Evolutionary conservation across 2,888 invertebrate species (phyloP).

Genomic region (Pheosia tremula): DNA sequence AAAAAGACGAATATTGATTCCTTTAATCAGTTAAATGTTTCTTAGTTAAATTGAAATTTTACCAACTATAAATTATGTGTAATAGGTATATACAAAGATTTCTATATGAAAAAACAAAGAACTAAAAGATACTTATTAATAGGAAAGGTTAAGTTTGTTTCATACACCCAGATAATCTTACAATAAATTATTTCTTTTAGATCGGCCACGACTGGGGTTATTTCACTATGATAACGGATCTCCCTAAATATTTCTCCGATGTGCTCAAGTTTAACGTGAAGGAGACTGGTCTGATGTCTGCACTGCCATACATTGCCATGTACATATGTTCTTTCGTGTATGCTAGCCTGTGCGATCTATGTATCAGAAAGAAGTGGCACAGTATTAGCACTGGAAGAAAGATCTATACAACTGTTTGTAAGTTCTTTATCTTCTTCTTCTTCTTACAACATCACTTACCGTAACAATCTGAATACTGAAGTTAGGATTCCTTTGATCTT

Average conservation of each 20-base stretch:
- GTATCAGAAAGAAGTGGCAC: conserved; percentile 84
- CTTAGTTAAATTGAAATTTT: too few relatives aligned
- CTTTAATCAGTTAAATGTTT: too few relatives aligned
- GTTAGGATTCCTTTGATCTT: too few relatives aligned
- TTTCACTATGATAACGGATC: conserved; percentile 87
- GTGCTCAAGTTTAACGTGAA: conserved; percentile 86
- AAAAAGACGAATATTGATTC: too few relatives aligned
- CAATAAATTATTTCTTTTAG: conserved; percentile 51
- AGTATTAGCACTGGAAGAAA: conserved; percentile 85
- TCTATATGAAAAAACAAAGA: too few relatives aligned
- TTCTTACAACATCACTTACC: too few relatives aligned
- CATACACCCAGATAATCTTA: too few relatives aligned
- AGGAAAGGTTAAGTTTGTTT: too few relatives aligned
- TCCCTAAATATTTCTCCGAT: conserved; percentile 87
- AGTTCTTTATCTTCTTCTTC: conserved; percentile 32
- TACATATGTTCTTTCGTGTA: conserved; percentile 85
- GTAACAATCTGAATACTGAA: too few relatives aligned
- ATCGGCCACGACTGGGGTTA: conserved; percentile 88
- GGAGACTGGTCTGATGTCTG: conserved; percentile 86
- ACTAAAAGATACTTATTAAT: too few relatives aligned
- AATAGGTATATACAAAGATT: too few relatives aligned
- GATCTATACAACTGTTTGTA: conserved; percentile 87
- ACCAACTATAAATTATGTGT: too few relatives aligned
- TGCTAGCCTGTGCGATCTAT: conserved; percentile 87
- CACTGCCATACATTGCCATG: conserved; percentile 87